Percentiles rank a stretch among this genome's conserved stretches.
phyloP scores from a whole-genome alignment of 2,113 vertebrate species.

The Speoplatyrhinus poulsoni region DNA sequence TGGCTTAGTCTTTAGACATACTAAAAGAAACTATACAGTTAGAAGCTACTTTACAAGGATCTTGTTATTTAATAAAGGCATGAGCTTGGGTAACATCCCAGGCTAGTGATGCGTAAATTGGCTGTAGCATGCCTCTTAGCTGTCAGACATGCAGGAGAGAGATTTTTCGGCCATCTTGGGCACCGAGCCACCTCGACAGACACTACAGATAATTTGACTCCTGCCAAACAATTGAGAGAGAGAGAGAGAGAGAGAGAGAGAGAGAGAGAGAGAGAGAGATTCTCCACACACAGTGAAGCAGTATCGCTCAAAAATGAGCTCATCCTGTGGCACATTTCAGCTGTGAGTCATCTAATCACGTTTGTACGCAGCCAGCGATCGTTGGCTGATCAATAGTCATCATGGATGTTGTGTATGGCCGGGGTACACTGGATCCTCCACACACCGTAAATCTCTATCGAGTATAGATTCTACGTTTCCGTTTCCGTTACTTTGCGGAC shows the following conservation, averaged over 20 bases:
- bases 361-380: slow-evolving; percentile 65
- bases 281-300: slow-evolving; percentile 11
- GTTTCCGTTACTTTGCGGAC: slow-evolving; percentile 42
- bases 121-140: no score
- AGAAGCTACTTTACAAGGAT: slow-evolving; percentile 44
- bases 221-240: background rate
- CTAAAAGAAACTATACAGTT: slow-evolving; percentile 60
- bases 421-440: slow-evolving; percentile 66
- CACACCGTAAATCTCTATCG: slow-evolving; percentile 72
- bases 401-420: slow-evolving; percentile 68
- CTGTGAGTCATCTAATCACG: slow-evolving; percentile 69
- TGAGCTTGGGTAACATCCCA: background rate
- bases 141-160: no score
- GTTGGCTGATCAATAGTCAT: slow-evolving; percentile 73
- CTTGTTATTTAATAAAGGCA: slow-evolving; percentile 51
- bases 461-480: slow-evolving; percentile 67
- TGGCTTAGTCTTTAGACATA: slow-evolving; percentile 64
- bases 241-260: slow-evolving; percentile 29
- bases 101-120: no score
- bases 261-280: slow-evolving; percentile 34
- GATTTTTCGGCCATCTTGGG: no score
- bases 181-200: no score
- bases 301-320: slow-evolving; percentile 66
- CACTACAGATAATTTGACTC: no score
- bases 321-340: slow-evolving; percentile 72